Evolutionary conservation across 1,140 invertebrate species (phyloP).

Genomic region (Ceratina calcarata): DNA sequence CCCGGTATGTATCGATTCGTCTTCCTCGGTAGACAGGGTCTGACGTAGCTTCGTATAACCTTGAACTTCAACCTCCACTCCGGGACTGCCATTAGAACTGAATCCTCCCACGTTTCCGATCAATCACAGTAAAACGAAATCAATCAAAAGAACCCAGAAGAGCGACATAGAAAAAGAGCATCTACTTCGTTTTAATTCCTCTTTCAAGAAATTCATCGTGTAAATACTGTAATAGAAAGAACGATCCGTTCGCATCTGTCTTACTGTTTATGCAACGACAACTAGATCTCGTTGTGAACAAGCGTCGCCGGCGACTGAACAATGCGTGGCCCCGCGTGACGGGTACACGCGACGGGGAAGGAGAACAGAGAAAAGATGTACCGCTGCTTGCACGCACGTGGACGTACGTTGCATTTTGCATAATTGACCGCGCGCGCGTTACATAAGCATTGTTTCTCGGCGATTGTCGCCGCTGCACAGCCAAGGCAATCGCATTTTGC

Average conservation of each 20-base stretch:
- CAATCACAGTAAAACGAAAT: conserved; percentile 17
- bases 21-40: conserved; percentile 52
- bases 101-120: conserved; percentile 18
- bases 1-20: conserved; percentile 60
- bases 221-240: too few relatives aligned
- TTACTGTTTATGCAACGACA: conserved; percentile 20
- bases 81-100: conserved; percentile 33
- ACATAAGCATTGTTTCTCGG: conserved; percentile 56
- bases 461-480: conserved; percentile 34
- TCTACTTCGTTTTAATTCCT: too few relatives aligned
- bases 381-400: conserved; percentile 31
- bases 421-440: conserved; percentile 52
- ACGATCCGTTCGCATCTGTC: too few relatives aligned
- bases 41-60: conserved; percentile 59
- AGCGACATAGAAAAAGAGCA: too few relatives aligned
- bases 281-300: neutral
- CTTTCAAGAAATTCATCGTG: too few relatives aligned
- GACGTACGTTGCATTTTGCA: conserved; percentile 46
- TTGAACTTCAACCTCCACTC: conserved; percentile 63
- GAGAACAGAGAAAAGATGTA: conserved; percentile 40
- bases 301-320: neutral
- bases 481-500: conserved; percentile 59
- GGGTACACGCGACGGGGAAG: conserved; percentile 9
- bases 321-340: neutral
- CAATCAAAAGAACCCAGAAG: too few relatives aligned